These are phyloP conservation scores for Amblyjoppa fuscipennis DNA, from an alignment of 2,888 invertebrate genomes.

Conservation along the genomic window DNA sequence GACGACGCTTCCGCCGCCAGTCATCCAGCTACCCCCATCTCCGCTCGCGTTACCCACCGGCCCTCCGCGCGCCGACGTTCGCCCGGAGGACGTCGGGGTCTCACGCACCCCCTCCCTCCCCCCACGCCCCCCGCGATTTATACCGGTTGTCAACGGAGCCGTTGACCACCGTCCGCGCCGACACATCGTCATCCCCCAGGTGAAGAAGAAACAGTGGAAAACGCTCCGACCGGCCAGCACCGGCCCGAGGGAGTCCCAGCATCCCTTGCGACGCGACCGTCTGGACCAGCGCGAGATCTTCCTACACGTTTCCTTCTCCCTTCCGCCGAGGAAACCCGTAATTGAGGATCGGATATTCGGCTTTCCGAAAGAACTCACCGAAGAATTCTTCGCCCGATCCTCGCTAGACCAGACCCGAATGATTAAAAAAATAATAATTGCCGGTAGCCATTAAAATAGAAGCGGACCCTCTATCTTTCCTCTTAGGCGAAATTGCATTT, in stretches of 20 bases:
- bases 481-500: not conserved
- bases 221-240: conserved; percentile 7
- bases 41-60: conserved; percentile 67
- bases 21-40: conserved; percentile 81
- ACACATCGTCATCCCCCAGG: conserved; percentile 1
- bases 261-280: not conserved
- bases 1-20: conserved; percentile 87
- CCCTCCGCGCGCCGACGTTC: conserved; percentile 20
- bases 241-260: conserved; percentile 6
- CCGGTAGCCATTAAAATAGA: too few relatives aligned
- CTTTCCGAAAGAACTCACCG: conserved; percentile 68
- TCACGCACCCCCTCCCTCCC: conserved; percentile 33
- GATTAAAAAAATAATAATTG: not conserved
- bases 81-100: conserved; percentile 17
- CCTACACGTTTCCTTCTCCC: conserved; percentile 70
- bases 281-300: conserved; percentile 64
- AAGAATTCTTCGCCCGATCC: conserved; percentile 13
- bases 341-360: conserved; percentile 72
- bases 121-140: conserved; percentile 36
- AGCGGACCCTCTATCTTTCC: too few relatives aligned
- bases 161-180: conserved; percentile 50
- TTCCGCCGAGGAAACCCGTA: conserved; percentile 70
- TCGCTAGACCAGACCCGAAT: not conserved
- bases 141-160: conserved; percentile 55
- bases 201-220: conserved; percentile 32